Percentiles rank a stretch among this genome's conserved stretches.
These are phyloP conservation scores for Lates calcarifer DNA, from an alignment of 2,113 vertebrate genomes.

Conservation along the genomic window DNA sequence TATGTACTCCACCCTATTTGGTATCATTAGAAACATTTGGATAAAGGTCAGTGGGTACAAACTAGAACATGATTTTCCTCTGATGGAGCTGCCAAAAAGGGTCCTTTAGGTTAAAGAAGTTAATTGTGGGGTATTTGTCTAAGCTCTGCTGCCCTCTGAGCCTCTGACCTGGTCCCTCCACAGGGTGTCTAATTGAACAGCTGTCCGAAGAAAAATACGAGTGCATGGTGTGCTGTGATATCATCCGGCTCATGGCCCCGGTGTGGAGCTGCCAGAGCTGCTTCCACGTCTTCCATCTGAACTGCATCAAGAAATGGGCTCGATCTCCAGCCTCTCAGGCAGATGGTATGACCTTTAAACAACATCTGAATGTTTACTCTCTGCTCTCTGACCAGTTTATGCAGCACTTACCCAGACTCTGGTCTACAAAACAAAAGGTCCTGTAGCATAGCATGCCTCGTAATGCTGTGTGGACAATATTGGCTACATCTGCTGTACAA, in stretches of 20 bases:
- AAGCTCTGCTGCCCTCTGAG: neutral
- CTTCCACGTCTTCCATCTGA: constrained; percentile 97
- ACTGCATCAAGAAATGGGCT: constrained; percentile 99
- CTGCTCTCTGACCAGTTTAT: neutral
- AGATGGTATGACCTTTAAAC: constrained; percentile 84
- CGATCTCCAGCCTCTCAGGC: constrained; percentile 96
- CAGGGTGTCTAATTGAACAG: constrained; percentile 96
- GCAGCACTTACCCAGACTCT: neutral
- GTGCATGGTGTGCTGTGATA: constrained; percentile 98
- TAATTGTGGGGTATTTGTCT: neutral
- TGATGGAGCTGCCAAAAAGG: neutral
- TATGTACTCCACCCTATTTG: neutral
- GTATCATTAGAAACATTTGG: neutral
- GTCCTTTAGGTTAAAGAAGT: neutral
- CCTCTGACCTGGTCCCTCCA: neutral
- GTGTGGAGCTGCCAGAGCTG: constrained; percentile 99
- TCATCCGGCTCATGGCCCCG: constrained; percentile 90
- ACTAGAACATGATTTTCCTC: neutral
- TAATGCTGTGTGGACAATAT: constrained; percentile 23
- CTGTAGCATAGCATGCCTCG: neutral
- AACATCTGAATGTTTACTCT: neutral
- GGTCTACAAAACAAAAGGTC: neutral
- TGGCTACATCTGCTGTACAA: neutral
- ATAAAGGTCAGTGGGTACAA: neutral
- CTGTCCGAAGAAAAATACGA: constrained; percentile 97